Evolutionary conservation across 1,140 invertebrate genomes (phyloP), one percentile per base, ranked within the genome.

Genomic region (Epicauta chinensis): DNA sequence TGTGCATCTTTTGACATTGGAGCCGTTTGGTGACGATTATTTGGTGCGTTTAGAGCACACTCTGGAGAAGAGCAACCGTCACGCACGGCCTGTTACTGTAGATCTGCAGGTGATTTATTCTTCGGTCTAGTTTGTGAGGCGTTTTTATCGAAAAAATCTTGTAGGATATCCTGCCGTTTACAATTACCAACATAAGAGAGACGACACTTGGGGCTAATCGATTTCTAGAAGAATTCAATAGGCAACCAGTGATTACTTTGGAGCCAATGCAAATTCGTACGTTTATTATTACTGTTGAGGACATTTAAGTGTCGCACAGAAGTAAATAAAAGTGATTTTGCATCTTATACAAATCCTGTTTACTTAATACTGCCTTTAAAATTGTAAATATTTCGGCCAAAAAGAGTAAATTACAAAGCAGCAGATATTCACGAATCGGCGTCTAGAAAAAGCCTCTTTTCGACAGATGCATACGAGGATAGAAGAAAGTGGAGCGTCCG

Each of bases 21-120:
- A 95, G 65, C 84, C 88, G 4, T 80, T 81, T 38, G 76, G 74
- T n/a, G 71, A 71, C 1, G 74, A 76, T 4, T 68, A 89, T 7
- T 73, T 97, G 6, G 56, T 97, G 1, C 76, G 93, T 37, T 71
- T 97, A 4, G 94, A 97, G 64, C 90, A 97, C 68, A 79, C 91
- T 44, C 81, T 88, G 57, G 89, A 93, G 66, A 78, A 76, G 13
- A 71, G 72, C 4, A 86, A 91, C 63, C 80, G 68, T 16, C 58
- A 78, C 13, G 84, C 81, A 14, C 61, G 76, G 38, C 73, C 78
- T 1, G 79, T 77, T 1, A 76, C 69, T 45, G 67, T 81, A 15
- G 74, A 77, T 63, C 49, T 83, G 38, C 59, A 73, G 61, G 78
- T 77, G 55, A 16, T 15, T 51, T 34, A 14, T 40, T 34, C 6